Percentiles rank a stretch among this genome's conserved stretches.
phyloP scores from a whole-genome alignment of 2,888 invertebrate species.

The Odontothrips loti region DNA sequence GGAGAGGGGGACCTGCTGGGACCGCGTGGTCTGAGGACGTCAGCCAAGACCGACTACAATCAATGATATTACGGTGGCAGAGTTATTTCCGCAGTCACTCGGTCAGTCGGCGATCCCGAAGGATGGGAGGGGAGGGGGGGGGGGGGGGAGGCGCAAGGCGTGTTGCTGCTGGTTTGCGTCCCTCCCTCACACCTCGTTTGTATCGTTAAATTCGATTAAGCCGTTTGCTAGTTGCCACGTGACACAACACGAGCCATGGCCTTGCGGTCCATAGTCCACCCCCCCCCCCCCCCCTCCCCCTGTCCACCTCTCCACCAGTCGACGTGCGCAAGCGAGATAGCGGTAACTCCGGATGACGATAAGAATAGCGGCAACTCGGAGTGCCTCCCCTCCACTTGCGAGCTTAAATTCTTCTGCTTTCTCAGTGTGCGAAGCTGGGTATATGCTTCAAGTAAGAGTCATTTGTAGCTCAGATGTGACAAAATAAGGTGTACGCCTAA shows the following conservation, averaged over 20 bases:
- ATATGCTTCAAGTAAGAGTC: no score
- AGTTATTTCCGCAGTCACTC: conserved; percentile 19
- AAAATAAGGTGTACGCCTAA: no score
- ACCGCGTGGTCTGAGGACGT: not conserved
- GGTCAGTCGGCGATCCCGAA: not conserved
- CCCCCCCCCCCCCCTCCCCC: not conserved
- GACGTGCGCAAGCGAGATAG: no score
- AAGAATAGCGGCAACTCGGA: no score
- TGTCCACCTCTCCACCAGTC: not conserved
- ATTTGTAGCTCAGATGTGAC: no score
- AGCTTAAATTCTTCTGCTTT: no score
- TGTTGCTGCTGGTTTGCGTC: not conserved
- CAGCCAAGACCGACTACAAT: conserved; percentile 19
- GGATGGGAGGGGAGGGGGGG: not conserved
- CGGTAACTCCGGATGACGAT: no score
- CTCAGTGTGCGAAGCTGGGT: no score
- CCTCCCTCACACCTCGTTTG: conserved; percentile 4
- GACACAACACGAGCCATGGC: not conserved
- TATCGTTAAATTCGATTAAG: conserved; percentile 24
- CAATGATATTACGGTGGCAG: conserved; percentile 3
- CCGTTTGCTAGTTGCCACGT: not conserved
- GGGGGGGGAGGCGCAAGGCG: not conserved
- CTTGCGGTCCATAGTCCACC: not conserved
- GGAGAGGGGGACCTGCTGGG: not conserved
- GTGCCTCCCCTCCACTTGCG: no score